A percentile compares a stretch with the other conserved stretches of the same genome.
These are phyloP conservation scores for Mesocricetus auratus DNA, from an alignment of 2,113 vertebrate species.

Conservation along the genomic window DNA sequence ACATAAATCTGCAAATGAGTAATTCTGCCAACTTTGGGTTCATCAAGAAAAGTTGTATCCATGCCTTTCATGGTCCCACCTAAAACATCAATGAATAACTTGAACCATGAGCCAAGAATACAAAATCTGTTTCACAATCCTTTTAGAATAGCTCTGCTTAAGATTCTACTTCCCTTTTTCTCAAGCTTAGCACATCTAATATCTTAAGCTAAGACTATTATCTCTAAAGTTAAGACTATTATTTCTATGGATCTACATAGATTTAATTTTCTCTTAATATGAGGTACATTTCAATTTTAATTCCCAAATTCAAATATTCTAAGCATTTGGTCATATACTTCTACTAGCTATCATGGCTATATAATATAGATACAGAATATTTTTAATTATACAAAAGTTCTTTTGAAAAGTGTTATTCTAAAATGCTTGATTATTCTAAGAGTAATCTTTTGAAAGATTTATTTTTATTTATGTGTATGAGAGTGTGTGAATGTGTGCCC, in stretches of 20 bases:
- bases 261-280: constrained; percentile 16
- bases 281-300: constrained; percentile 43
- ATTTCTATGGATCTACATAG: background rate
- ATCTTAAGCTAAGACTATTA: constrained; percentile 1
- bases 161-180: constrained; percentile 21
- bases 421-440: constrained; percentile 27
- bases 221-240: background rate
- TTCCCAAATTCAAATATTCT: background rate
- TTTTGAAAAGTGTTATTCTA: background rate
- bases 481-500: too few species aligned
- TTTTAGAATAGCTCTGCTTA: constrained; percentile 14
- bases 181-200: constrained; percentile 46
- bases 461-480: background rate
- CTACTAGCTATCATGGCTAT: background rate
- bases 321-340: background rate
- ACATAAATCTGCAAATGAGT: constrained; percentile 45
- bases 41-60: constrained; percentile 43
- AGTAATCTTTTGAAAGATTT: background rate
- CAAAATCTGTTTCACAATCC: background rate
- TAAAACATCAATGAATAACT: constrained; percentile 56
- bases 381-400: background rate
- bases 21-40: constrained; percentile 47
- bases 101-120: constrained; percentile 34
- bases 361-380: background rate
- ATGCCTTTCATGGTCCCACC: constrained; percentile 49